These are phyloP conservation scores for Microctenopoma lineatum DNA, from an alignment of 2,797 vertebrate species.

Conservation along the genomic window DNA sequence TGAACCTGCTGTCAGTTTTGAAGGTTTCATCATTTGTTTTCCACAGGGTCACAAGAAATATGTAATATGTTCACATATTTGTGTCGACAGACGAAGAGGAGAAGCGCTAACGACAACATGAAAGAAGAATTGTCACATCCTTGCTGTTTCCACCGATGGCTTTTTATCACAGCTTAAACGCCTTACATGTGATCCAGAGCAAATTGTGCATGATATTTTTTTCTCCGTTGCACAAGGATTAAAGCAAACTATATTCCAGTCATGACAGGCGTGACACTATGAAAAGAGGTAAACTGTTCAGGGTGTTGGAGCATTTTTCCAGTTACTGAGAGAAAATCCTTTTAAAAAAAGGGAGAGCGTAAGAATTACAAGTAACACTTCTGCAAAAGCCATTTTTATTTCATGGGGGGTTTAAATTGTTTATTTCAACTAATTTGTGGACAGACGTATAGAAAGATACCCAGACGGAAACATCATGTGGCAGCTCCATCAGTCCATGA, in stretches of 20 bases:
- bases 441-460: not conserved
- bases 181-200: slow-evolving; percentile 51
- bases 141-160: slow-evolving; percentile 22
- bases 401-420: slow-evolving; percentile 14
- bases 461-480: slow-evolving; percentile 4
- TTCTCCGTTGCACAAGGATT: slow-evolving; percentile 52
- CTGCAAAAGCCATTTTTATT: slow-evolving; percentile 42
- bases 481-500: not conserved
- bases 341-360: slow-evolving; percentile 25
- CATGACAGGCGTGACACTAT: slow-evolving; percentile 54
- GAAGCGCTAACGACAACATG: slow-evolving; percentile 6
- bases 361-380: slow-evolving; percentile 31
- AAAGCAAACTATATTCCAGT: slow-evolving; percentile 63
- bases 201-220: slow-evolving; percentile 47
- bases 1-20: slow-evolving; percentile 37
- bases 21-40: slow-evolving; percentile 43
- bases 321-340: slow-evolving; percentile 50
- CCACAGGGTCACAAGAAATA: slow-evolving; percentile 16
- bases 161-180: slow-evolving; percentile 32
- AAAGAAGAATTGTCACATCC: slow-evolving; percentile 29
- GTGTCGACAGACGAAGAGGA: slow-evolving; percentile 16
- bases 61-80: slow-evolving; percentile 13
- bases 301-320: slow-evolving; percentile 32
- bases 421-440: slow-evolving; percentile 7
- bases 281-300: slow-evolving; percentile 52